Percentiles rank a stretch among this genome's conserved stretches.
phyloP scores from a whole-genome alignment of 2,113 vertebrate species.

The Kryptolebias marmoratus region DNA sequence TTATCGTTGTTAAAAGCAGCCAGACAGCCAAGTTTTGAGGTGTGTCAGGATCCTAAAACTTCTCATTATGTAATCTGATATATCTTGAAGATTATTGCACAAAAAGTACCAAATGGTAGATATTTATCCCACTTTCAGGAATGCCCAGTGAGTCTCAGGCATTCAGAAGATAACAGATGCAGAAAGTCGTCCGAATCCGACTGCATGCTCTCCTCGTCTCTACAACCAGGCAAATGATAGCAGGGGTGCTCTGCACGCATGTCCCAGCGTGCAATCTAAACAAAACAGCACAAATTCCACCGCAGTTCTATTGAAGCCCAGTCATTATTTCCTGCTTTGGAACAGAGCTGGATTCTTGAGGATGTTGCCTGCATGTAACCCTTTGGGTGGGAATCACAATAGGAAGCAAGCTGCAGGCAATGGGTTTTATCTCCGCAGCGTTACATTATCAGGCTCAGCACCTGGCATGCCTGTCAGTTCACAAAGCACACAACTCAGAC shows the following conservation, averaged over 20 bases:
- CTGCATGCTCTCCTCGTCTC: slow-evolving; percentile 24
- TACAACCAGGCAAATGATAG: slow-evolving; percentile 34
- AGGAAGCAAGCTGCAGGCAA: slow-evolving; percentile 56
- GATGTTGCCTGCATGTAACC: slow-evolving; percentile 66
- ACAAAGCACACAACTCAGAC: slow-evolving; percentile 39
- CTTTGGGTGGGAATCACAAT: slow-evolving; percentile 63
- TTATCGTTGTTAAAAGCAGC: neutral
- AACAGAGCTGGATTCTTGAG: slow-evolving; percentile 69
- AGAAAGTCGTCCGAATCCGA: neutral
- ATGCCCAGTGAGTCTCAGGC: slow-evolving; percentile 17
- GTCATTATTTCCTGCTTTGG: slow-evolving; percentile 75
- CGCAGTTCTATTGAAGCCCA: slow-evolving; percentile 47
- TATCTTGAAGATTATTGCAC: neutral
- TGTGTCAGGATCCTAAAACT: neutral
- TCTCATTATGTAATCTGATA: neutral
- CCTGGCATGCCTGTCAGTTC: slow-evolving; percentile 44
- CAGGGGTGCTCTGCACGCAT: slow-evolving; percentile 36
- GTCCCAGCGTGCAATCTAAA: slow-evolving; percentile 65
- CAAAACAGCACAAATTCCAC: slow-evolving; percentile 64
- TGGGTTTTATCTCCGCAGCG: slow-evolving; percentile 51
- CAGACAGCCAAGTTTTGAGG: neutral
- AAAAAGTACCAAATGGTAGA: neutral
- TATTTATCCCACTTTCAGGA: neutral
- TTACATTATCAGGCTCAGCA: slow-evolving; percentile 56
- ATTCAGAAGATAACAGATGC: slow-evolving; percentile 9